A percentile compares a stretch with the other conserved stretches of the same genome.
Evolutionary conservation across 2,797 vertebrate genomes (phyloP).

Genomic region (Ibycter americanus): DNA sequence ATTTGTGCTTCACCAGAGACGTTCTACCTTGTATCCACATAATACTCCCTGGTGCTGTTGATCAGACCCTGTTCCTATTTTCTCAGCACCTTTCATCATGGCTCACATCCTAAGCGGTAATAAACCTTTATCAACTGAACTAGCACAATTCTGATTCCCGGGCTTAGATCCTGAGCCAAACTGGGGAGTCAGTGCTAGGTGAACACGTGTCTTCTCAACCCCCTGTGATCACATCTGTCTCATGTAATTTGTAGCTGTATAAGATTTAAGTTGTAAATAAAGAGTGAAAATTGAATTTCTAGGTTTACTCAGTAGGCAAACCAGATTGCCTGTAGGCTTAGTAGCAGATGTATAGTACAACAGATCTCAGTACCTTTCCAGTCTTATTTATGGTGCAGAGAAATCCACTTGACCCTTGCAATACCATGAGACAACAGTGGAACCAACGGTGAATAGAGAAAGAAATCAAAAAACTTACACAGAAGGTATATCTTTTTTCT

Average conservation of each 20-base stretch:
- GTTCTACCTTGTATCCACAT: neutral
- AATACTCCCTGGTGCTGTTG: neutral
- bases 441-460: neutral
- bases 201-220: neutral
- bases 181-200: neutral
- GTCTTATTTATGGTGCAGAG: neutral
- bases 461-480: neutral
- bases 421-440: neutral
- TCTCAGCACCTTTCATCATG: neutral
- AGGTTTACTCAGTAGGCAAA: neutral
- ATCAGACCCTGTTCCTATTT: neutral
- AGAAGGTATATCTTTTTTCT: neutral
- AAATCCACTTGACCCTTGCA: neutral
- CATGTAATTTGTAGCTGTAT: neutral
- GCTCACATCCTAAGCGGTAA: neutral
- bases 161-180: neutral
- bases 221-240: neutral
- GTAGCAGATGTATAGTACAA: neutral
- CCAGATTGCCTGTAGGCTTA: neutral
- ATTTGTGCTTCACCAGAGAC: neutral
- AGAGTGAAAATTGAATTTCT: slow-evolving; percentile 15
- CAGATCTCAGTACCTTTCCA: neutral
- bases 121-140: neutral
- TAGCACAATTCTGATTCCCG: neutral
- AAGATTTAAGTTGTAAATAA: slow-evolving; percentile 9